Evolutionary conservation across 1,140 invertebrate species (phyloP), one percentile per base, ranked within the genome.

Genomic region (Chlorops oryzae): DNA sequence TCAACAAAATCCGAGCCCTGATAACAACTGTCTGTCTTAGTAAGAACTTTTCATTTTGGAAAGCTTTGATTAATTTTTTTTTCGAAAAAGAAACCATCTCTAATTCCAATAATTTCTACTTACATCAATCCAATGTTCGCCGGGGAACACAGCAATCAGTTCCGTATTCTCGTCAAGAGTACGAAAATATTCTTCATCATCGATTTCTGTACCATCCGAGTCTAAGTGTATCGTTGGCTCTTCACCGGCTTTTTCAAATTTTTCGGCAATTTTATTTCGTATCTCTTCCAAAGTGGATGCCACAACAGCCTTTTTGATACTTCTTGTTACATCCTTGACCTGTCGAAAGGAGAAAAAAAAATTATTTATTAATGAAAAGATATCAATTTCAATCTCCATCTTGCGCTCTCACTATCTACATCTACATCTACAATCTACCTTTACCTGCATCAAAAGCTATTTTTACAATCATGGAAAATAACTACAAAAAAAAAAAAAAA

Each of bases 171-270:
- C 82, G 60, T 91, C 87, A 43, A 91, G 73, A 1, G 87, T 91
- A 27, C 81, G 83, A 69, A 91, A 91, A 70, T 90, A 91, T 64
- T 90, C 88, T 68, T 91, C 87, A 61, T 90, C 88, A 57, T 92
- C 89, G 27, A 92, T 86, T 77, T 91, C 89, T 2, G 89, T 92
- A 17, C 86, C 89, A 74, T 92, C 89, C 49, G 80, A 82, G 65
- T 92, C 89, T 52, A 92, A 72, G 24, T 90, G 85, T 34, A 88
- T 81, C 42, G 83, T 87, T n/a, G 87, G 74, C 24, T 65, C 55
- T 47, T 80, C 78, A 47, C 77, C 76, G 24, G 72, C 67, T 55
- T 78, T 72, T n/a, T 74, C 80, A 70, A 86, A 76, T 69, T 85
- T 86, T 56, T 83, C 79, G n/a, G 76, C 75, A 28, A 81, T 79